Evolutionary conservation across 2,113 vertebrate species (phyloP).

Genomic region (Nicator chloris): DNA sequence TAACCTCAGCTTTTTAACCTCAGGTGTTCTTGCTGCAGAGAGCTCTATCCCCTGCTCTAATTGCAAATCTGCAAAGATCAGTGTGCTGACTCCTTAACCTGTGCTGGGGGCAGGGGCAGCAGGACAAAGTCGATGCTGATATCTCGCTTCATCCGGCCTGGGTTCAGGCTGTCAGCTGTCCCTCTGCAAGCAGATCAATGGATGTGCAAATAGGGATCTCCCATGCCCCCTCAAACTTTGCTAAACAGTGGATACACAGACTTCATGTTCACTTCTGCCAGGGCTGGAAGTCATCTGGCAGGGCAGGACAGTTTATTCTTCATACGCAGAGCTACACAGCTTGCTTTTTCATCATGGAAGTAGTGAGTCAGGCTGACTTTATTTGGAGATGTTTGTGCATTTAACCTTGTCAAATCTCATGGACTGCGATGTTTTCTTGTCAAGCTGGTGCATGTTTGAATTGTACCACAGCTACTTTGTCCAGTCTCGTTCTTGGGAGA

Average conservation of each 20-base stretch:
- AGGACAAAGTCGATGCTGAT: background rate
- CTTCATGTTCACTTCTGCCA: background rate
- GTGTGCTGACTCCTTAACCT: background rate
- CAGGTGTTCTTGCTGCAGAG: background rate
- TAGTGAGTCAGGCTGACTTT: constrained; percentile 13
- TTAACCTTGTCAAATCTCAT: background rate
- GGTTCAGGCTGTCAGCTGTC: background rate
- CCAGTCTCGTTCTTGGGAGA: background rate
- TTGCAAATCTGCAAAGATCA: background rate
- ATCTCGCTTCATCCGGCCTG: background rate
- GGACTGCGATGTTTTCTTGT: background rate
- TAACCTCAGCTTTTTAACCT: background rate
- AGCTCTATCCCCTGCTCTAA: background rate
- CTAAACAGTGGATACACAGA: background rate
- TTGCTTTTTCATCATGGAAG: background rate
- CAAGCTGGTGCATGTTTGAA: background rate
- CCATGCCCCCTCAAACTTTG: background rate
- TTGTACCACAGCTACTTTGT: background rate
- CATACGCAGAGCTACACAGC: background rate
- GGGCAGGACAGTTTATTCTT: background rate
- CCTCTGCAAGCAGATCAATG: background rate
- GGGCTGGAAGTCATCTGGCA: background rate
- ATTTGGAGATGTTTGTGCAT: constrained; percentile 7
- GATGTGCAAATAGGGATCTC: background rate
- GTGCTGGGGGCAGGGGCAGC: background rate